These are phyloP conservation scores for Podargus strigoides DNA, from an alignment of 2,797 vertebrate genomes.

Conservation along the genomic window DNA sequence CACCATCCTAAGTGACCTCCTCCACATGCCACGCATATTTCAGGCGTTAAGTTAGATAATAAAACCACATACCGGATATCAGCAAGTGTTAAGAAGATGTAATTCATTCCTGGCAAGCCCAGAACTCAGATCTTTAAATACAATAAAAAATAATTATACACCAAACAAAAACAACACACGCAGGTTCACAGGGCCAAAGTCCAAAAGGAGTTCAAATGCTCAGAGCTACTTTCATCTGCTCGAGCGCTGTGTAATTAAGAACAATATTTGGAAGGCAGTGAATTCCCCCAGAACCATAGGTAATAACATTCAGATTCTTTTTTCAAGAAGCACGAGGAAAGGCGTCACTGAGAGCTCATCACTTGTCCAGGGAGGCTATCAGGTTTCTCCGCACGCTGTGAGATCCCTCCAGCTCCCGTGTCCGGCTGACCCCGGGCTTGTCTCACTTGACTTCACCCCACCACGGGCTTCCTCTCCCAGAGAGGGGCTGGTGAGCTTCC, in stretches of 20 bases:
- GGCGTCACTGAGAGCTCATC: background rate
- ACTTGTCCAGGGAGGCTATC: background rate
- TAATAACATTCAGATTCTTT: constrained; percentile 23
- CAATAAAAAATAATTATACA: background rate
- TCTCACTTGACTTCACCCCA: background rate
- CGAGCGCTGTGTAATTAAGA: background rate
- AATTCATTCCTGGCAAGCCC: constrained; percentile 6
- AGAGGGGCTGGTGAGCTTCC: background rate
- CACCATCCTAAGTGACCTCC: background rate
- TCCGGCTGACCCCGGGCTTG: background rate
- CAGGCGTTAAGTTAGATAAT: background rate
- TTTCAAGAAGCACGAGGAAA: too few relatives aligned
- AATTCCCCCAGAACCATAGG: background rate
- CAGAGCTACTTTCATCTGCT: background rate
- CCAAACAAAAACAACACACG: background rate
- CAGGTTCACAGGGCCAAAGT: constrained; percentile 16
- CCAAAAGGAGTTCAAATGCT: background rate
- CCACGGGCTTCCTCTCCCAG: background rate
- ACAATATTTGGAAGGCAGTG: background rate
- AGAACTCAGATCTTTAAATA: background rate
- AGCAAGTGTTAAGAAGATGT: constrained; percentile 1
- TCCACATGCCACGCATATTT: background rate
- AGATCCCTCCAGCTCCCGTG: background rate
- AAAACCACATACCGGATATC: background rate
- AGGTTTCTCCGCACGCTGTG: background rate